Evolutionary conservation across 1,140 invertebrate genomes (phyloP).

Genomic region (Zaprionus capensis): DNA sequence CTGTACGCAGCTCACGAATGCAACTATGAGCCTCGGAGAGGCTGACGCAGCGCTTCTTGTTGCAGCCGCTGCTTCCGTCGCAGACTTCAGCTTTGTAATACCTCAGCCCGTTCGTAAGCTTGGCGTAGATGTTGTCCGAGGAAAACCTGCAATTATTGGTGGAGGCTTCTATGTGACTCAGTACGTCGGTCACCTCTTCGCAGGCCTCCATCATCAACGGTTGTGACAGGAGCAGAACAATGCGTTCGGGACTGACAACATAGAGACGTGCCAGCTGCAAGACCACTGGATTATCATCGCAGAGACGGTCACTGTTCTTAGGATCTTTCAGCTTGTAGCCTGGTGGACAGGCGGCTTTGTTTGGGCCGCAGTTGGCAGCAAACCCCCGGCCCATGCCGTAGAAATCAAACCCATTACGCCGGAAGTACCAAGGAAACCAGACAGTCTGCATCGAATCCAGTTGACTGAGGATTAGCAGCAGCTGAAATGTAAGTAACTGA

Average conservation of each 20-base stretch:
- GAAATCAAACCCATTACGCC: neutral
- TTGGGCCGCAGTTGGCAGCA: neutral
- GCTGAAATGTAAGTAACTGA: neutral
- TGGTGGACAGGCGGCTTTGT: slow-evolving; percentile 40
- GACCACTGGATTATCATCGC: slow-evolving; percentile 76
- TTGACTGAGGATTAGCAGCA: neutral
- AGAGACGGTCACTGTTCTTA: slow-evolving; percentile 13
- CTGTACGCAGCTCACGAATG: slow-evolving; percentile 68
- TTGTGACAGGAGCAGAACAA: slow-evolving; percentile 66
- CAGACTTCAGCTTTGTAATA: slow-evolving; percentile 66
- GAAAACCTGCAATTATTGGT: slow-evolving; percentile 49
- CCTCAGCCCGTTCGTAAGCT: slow-evolving; percentile 51
- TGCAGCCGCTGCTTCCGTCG: slow-evolving; percentile 33
- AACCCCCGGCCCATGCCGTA: neutral
- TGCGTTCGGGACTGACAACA: slow-evolving; percentile 75
- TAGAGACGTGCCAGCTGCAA: slow-evolving; percentile 75
- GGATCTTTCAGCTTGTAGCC: slow-evolving; percentile 47
- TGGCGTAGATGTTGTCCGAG: slow-evolving; percentile 67
- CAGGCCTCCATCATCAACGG: slow-evolving; percentile 54
- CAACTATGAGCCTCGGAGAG: slow-evolving; percentile 61
- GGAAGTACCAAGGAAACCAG: slow-evolving; percentile 1
- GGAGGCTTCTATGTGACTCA: slow-evolving; percentile 49
- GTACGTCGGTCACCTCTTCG: slow-evolving; percentile 52
- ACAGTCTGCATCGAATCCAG: neutral
- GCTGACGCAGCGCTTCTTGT: slow-evolving; percentile 56